Evolutionary conservation across 2,888 invertebrate species (phyloP).

Genomic region (Athalia circularis): DNA sequence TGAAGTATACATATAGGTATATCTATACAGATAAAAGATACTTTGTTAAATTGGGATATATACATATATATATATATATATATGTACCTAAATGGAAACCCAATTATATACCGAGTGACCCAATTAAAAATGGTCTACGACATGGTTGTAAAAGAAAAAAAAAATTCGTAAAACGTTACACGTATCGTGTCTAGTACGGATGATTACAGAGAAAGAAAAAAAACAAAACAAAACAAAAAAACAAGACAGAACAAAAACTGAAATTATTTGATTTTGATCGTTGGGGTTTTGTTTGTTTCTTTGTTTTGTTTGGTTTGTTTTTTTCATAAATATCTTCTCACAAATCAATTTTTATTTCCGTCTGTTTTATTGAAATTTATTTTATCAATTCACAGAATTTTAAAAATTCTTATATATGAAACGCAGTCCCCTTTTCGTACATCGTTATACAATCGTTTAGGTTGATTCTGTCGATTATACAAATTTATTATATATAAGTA

Average conservation of each 20-base stretch:
- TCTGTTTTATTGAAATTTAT: too few relatives aligned
- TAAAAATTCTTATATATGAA: too few relatives aligned
- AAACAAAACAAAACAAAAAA: background rate
- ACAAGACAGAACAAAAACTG: background rate
- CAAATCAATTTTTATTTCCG: background rate
- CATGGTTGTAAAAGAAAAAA: background rate
- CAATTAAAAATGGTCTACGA: slow-evolving; percentile 29
- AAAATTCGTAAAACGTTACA: background rate
- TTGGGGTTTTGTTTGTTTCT: too few relatives aligned
- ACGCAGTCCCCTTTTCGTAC: too few relatives aligned
- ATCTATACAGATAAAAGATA: slow-evolving; percentile 5
- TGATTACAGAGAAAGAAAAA: background rate
- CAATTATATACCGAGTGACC: slow-evolving; percentile 28
- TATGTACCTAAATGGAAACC: background rate
- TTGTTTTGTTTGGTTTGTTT: too few relatives aligned
- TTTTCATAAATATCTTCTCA: background rate
- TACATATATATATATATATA: too few relatives aligned
- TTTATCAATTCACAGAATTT: too few relatives aligned
- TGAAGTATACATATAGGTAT: background rate
- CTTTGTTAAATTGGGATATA: slow-evolving; percentile 35
- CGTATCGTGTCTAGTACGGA: background rate
- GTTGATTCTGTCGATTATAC: too few relatives aligned
- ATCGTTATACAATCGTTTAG: too few relatives aligned
- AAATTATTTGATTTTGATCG: background rate
- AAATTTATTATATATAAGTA: too few relatives aligned